Conservation (phyloP, 2,888 invertebrate species). For the Spilarctia lutea region DNA sequence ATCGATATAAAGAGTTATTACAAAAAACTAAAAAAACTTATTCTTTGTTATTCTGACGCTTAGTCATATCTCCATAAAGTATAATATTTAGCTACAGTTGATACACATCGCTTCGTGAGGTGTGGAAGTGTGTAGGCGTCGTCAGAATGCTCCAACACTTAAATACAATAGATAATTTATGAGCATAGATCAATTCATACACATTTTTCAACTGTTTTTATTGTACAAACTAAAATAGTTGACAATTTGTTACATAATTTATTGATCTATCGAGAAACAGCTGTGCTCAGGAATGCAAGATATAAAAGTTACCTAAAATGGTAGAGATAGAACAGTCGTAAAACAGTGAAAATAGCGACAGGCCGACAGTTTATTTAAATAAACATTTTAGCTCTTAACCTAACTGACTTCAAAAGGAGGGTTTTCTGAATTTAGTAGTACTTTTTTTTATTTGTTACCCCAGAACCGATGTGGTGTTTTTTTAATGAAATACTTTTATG, state of each 20-base stretch:
- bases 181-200: conserved; percentile 22
- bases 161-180: conserved; percentile 29
- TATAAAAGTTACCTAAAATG: conserved; percentile 5
- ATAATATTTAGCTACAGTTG: conserved; percentile 8
- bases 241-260: conserved; percentile 1
- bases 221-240: conserved; percentile 12
- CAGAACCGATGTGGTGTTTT: too few relatives aligned
- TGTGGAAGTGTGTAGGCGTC: conserved; percentile 33
- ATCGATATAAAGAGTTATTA: neutral
- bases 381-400: neutral
- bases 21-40: neutral
- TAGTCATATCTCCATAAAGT: neutral
- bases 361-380: neutral
- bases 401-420: neutral
- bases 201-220: conserved; percentile 20
- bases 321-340: neutral
- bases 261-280: conserved; percentile 1
- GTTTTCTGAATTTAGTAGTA: too few relatives aligned
- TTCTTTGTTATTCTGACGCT: neutral
- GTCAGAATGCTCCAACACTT: conserved; percentile 22
- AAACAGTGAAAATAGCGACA: neutral
- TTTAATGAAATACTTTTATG: too few relatives aligned
- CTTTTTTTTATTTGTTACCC: too few relatives aligned
- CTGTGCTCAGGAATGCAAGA: neutral
- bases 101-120: conserved; percentile 27